Conservation (phyloP, 2,888 invertebrate genomes). For the Acleris cristana region DNA sequence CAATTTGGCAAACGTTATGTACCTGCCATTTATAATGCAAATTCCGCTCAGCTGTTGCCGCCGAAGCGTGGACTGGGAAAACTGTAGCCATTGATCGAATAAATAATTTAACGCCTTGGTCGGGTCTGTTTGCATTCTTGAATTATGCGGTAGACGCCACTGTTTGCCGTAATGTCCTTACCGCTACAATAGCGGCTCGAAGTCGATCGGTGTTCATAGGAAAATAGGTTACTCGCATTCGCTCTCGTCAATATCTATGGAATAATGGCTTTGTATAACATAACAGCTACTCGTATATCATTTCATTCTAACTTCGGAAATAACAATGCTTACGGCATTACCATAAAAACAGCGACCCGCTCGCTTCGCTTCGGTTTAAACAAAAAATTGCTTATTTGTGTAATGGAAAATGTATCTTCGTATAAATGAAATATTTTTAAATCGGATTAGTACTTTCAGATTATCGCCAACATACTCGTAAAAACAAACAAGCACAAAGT, state of each 20-base stretch:
- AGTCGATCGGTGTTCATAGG: not conserved
- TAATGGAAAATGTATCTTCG: too few relatives aligned
- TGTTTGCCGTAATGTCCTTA: slow-evolving; percentile 25
- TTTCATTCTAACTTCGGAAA: too few relatives aligned
- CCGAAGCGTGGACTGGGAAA: slow-evolving; percentile 26
- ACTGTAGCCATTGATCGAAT: slow-evolving; percentile 50
- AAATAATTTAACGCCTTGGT: slow-evolving; percentile 46
- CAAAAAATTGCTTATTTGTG: too few relatives aligned
- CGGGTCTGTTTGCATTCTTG: slow-evolving; percentile 41
- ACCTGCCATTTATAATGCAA: slow-evolving; percentile 64
- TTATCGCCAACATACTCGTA: too few relatives aligned
- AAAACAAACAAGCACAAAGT: too few relatives aligned
- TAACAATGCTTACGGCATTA: too few relatives aligned
- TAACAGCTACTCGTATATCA: too few relatives aligned
- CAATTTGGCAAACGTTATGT: slow-evolving; percentile 46
- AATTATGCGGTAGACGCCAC: slow-evolving; percentile 47
- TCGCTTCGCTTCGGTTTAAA: too few relatives aligned
- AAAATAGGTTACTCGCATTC: slow-evolving; percentile 7
- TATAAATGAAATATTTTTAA: too few relatives aligned
- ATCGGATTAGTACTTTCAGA: too few relatives aligned
- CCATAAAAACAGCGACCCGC: too few relatives aligned
- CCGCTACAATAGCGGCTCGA: slow-evolving; percentile 3
- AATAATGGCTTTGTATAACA: too few relatives aligned
- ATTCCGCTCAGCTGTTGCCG: slow-evolving; percentile 64
- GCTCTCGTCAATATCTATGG: not conserved